These are phyloP conservation scores for Hemicrepidius hirtus DNA, from an alignment of 2,888 invertebrate genomes.

Conservation along the genomic window DNA sequence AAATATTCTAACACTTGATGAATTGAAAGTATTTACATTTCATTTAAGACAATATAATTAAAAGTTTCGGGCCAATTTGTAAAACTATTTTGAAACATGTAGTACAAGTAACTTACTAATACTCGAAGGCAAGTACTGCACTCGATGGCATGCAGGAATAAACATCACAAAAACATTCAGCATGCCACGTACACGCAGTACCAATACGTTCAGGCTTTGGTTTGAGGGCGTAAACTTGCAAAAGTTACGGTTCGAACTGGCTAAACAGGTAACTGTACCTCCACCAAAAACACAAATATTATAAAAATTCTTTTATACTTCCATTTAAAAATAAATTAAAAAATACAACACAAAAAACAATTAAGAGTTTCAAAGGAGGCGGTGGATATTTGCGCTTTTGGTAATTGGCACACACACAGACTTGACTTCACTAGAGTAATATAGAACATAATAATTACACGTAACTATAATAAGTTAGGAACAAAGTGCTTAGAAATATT, in stretches of 20 bases:
- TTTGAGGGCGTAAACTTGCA: slow-evolving; percentile 64
- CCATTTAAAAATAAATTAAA: slow-evolving; percentile 58
- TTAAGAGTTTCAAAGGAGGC: slow-evolving; percentile 12
- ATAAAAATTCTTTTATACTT: slow-evolving; percentile 17
- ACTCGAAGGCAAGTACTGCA: slow-evolving; percentile 65
- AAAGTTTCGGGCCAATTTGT: slow-evolving; percentile 66
- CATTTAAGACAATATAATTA: slow-evolving; percentile 63
- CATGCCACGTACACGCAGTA: slow-evolving; percentile 54
- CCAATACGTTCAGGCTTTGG: slow-evolving; percentile 64
- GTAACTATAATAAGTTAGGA: slow-evolving; percentile 69
- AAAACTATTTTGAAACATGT: slow-evolving; percentile 48
- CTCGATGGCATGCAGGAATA: slow-evolving; percentile 52
- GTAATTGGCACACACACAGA: slow-evolving; percentile 60
- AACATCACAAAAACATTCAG: slow-evolving; percentile 48
- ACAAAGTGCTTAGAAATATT: slow-evolving; percentile 71
- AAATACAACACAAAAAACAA: slow-evolving; percentile 45
- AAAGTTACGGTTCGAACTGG: slow-evolving; percentile 63
- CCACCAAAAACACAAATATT: slow-evolving; percentile 68
- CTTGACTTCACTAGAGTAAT: slow-evolving; percentile 65
- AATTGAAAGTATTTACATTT: slow-evolving; percentile 68
- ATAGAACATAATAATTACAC: slow-evolving; percentile 62
- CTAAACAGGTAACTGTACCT: slow-evolving; percentile 62
- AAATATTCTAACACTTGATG: slow-evolving; percentile 70
- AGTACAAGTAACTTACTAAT: slow-evolving; percentile 64
- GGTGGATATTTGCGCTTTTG: slow-evolving; percentile 65